These are phyloP conservation scores for Idaea biselata DNA, from an alignment of 2,888 invertebrate genomes.

Conservation along the genomic window DNA sequence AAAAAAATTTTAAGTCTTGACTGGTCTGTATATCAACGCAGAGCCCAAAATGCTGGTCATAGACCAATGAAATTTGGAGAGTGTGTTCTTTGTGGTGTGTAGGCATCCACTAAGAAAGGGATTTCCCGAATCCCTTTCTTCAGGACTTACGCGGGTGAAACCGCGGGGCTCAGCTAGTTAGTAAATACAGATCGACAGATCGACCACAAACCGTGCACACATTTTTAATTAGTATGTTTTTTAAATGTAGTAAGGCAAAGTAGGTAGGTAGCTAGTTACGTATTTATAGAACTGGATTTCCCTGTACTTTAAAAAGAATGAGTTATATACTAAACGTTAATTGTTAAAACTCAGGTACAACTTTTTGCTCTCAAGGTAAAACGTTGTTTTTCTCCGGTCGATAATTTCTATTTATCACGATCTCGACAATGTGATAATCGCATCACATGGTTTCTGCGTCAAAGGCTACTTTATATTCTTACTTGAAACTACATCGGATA, in stretches of 20 bases:
- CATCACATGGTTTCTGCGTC: slow-evolving; percentile 55
- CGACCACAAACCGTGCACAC: background rate
- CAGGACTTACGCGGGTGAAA: too few relatives aligned
- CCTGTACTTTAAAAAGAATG: background rate
- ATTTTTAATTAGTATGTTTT: background rate
- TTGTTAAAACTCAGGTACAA: background rate
- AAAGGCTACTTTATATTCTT: slow-evolving; percentile 27
- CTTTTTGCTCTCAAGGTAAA: slow-evolving; percentile 32
- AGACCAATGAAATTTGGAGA: too few relatives aligned
- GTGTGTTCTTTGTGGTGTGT: too few relatives aligned
- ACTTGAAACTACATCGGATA: slow-evolving; percentile 13
- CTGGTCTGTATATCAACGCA: too few relatives aligned
- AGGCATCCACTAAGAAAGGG: too few relatives aligned
- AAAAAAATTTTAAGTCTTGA: too few relatives aligned
- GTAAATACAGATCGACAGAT: too few relatives aligned
- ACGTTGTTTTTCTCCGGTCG: slow-evolving; percentile 34
- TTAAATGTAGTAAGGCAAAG: background rate
- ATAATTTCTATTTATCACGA: slow-evolving; percentile 65
- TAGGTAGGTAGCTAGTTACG: too few relatives aligned
- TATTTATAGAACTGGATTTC: background rate
- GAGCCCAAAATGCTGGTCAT: too few relatives aligned
- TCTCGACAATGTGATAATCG: slow-evolving; percentile 58
- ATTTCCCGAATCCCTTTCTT: too few relatives aligned
- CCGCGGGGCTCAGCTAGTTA: too few relatives aligned
- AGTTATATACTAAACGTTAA: background rate